phyloP scores from a whole-genome alignment of 2,797 vertebrate species.

The Arctocebus calabarensis region DNA sequence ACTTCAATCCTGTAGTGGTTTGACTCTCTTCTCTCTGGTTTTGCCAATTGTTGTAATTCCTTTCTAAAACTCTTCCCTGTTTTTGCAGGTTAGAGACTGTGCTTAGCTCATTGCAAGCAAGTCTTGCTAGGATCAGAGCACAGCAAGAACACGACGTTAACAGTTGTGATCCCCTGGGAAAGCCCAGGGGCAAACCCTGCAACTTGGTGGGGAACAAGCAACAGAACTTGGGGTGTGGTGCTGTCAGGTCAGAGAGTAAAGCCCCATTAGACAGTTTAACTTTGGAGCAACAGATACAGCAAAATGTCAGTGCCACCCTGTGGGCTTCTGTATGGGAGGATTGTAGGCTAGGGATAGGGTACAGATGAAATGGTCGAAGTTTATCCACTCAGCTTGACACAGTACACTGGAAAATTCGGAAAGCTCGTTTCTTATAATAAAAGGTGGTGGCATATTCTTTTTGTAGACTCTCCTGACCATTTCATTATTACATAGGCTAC shows the following conservation, averaged over 20 bases:
- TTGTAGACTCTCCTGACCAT: constrained; percentile 11
- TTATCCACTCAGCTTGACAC: neutral
- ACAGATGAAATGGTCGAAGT: neutral
- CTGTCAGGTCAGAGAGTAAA: neutral
- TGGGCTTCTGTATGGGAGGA: neutral
- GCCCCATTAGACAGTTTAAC: neutral
- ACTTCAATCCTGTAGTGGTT: neutral
- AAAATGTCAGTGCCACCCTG: neutral
- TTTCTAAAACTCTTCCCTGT: neutral
- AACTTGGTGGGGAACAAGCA: neutral
- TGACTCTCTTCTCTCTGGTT: neutral
- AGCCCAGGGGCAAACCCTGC: neutral
- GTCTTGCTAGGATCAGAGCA: neutral
- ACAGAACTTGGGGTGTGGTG: neutral
- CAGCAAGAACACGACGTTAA: neutral
- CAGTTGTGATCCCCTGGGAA: neutral
- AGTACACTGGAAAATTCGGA: neutral
- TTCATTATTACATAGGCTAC: neutral
- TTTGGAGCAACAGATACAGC: neutral
- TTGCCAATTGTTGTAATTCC: neutral
- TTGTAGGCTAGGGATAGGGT: neutral
- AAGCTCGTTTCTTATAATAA: neutral
- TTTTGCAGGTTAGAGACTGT: neutral
- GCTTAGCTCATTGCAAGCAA: neutral
- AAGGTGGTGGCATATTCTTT: neutral